These are phyloP conservation scores for Cheilosia grossa DNA, from an alignment of 2,888 invertebrate genomes.

Conservation along the genomic window DNA sequence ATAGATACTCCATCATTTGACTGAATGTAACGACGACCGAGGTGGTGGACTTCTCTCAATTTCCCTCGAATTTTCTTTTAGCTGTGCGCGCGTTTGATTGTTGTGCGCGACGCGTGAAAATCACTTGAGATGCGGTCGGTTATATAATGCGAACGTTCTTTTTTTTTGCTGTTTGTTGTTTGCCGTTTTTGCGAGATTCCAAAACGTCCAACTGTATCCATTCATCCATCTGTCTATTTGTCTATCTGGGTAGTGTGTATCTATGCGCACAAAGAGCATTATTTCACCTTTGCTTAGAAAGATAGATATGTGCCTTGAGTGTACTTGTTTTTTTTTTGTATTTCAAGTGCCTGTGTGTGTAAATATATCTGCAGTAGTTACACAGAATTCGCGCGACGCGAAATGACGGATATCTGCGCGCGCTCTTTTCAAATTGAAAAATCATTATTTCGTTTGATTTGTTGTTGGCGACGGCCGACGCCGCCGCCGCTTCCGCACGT, in stretches of 20 bases:
- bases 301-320: conserved; percentile 1
- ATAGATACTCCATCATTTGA: conserved; percentile 25
- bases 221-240: conserved; percentile 72
- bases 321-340: background rate
- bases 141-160: conserved; percentile 58
- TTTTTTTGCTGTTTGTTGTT: background rate
- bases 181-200: conserved; percentile 46
- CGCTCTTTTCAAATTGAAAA: conserved; percentile 72
- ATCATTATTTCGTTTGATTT: conserved; percentile 71
- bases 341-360: conserved; percentile 4
- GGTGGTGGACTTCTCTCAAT: conserved; percentile 36
- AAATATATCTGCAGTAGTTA: conserved; percentile 35
- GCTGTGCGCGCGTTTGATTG: conserved; percentile 49
- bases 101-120: conserved; percentile 69
- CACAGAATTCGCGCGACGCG: conserved; percentile 50
- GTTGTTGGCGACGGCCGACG: conserved; percentile 51
- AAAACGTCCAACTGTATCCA: conserved; percentile 70
- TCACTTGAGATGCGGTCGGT: conserved; percentile 68
- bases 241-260: conserved; percentile 51
- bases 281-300: conserved; percentile 42
- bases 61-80: conserved; percentile 35
- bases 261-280: conserved; percentile 42
- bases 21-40: background rate
- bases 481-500: background rate
- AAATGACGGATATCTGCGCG: conserved; percentile 72